phyloP scores from a whole-genome alignment of 2,113 vertebrate genomes.

The Procavia capensis region DNA sequence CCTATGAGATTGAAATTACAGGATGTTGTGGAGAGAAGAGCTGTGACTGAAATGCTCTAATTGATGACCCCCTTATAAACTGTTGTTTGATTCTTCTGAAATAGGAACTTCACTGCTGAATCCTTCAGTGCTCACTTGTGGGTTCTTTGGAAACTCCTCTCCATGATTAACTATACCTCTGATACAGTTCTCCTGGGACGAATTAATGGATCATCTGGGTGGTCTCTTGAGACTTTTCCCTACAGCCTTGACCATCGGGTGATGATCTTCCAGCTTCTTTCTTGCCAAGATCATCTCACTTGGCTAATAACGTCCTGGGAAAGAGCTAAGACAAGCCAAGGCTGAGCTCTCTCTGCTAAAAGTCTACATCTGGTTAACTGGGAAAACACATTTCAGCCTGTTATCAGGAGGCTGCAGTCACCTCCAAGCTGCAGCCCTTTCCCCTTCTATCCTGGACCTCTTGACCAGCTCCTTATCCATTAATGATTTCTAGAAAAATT shows the following conservation, averaged over 20 bases:
- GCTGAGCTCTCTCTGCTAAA: background rate
- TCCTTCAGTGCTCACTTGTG: background rate
- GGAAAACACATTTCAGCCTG: background rate
- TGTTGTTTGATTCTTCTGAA: background rate
- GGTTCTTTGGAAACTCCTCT: background rate
- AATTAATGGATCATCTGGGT: background rate
- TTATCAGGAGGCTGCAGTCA: background rate
- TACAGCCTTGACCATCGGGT: background rate
- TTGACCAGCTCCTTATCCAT: background rate
- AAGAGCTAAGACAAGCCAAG: background rate
- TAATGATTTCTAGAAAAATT: background rate
- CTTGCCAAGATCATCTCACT: background rate
- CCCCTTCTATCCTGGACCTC: background rate
- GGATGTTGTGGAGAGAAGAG: rapidly evolving
- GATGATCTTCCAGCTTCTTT: background rate
- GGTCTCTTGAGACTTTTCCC: background rate
- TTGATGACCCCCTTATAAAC: background rate
- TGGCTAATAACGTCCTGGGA: background rate
- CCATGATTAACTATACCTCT: no score
- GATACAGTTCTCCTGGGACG: background rate
- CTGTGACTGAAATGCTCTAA: no score
- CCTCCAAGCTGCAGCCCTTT: background rate
- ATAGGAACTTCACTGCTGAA: rapidly evolving
- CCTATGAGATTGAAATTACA: rapidly evolving
- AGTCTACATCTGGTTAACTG: background rate